Base-by-base conservation (phyloP, 2,113 vertebrate species). In the Climacteris rufus region DNA sequence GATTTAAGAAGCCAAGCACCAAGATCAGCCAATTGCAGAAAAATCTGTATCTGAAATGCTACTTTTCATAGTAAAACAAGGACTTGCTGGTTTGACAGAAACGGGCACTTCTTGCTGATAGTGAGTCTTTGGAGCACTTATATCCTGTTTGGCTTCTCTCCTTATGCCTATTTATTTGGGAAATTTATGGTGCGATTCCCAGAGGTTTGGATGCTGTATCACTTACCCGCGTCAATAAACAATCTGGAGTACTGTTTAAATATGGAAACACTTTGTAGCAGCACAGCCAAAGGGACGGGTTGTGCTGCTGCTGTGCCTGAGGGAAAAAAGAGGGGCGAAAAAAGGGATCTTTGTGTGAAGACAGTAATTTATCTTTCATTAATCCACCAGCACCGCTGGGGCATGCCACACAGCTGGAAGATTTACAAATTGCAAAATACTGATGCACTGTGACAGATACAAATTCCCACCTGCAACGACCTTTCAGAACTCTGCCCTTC, bases 241-340 rank as follows among this genome's bases (percentile, higher is more conserved):
- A 83, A 59, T 71, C 83, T 75, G 79, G 85, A 86, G 84, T 56
- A 20, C 83, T 90, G 78, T 86, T 93, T 93, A 96, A 96, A 90
- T 77, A 71, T 45, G 85, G 76, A 94, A 94, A 93, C 6, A 40
- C 85, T 88, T 44, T 25, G 53, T 1, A 94, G 71, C 66, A 49
- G 72, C 64, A 71, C 39, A 71, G 22, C 40, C 68, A 23, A 72
- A 96, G 47, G 39, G 35, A 57, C 44, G 64, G 39, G 28, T 3
- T 47, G 30, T 57, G 71, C 70, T 70, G 66, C 71, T 89, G 59
- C 71, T 57, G 14, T 31, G 66, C 24, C 44, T 28, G 18, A 19
- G 59, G 40, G 40, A 42, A 72, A 44, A 14, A 10, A 15, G 2
- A 13, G 7, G 2, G 7, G 5, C 4, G 13, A 13, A 2, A 4